phyloP scores from a whole-genome alignment of 1,140 invertebrate genomes.

The Cheumatopsyche charites region DNA sequence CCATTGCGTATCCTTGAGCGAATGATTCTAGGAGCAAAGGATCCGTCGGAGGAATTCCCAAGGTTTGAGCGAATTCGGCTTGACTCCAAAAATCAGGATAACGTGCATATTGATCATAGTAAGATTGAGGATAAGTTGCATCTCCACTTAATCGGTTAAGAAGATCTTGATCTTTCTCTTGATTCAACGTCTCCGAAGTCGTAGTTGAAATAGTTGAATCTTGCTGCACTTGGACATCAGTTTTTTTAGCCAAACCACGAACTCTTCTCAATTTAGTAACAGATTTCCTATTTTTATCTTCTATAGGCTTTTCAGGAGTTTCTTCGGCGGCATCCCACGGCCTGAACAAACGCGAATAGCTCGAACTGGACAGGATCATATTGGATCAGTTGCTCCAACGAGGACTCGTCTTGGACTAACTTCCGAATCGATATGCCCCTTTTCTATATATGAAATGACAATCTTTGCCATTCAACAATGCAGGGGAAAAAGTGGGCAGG shows the following conservation, averaged over 20 bases:
- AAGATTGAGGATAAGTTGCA: not conserved
- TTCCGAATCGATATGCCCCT: constrained; percentile 35
- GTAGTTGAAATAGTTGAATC: constrained; percentile 63
- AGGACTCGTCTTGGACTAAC: constrained; percentile 39
- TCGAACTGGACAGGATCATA: constrained; percentile 38
- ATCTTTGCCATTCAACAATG: constrained; percentile 36
- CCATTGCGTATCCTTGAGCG: constrained; percentile 65
- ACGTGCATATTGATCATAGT: constrained; percentile 40
- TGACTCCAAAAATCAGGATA: constrained; percentile 56
- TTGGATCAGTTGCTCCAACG: constrained; percentile 21
- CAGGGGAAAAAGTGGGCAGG: constrained; percentile 41
- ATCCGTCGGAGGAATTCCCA: constrained; percentile 60
- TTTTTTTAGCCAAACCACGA: constrained; percentile 37
- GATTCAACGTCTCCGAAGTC: constrained; percentile 51
- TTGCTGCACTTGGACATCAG: constrained; percentile 58
- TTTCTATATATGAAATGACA: constrained; percentile 43
- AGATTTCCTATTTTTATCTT: constrained; percentile 10
- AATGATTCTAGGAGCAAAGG: constrained; percentile 60
- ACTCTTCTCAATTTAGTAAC: constrained; percentile 58
- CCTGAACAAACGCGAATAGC: constrained; percentile 55
- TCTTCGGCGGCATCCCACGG: constrained; percentile 57
- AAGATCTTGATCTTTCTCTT: constrained; percentile 33
- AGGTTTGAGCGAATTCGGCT: constrained; percentile 58
- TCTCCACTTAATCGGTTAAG: not conserved
- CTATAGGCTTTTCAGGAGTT: constrained; percentile 43